phyloP scores from a whole-genome alignment of 2,113 vertebrate genomes.

The Hypocryptadius cinnamomeus region DNA sequence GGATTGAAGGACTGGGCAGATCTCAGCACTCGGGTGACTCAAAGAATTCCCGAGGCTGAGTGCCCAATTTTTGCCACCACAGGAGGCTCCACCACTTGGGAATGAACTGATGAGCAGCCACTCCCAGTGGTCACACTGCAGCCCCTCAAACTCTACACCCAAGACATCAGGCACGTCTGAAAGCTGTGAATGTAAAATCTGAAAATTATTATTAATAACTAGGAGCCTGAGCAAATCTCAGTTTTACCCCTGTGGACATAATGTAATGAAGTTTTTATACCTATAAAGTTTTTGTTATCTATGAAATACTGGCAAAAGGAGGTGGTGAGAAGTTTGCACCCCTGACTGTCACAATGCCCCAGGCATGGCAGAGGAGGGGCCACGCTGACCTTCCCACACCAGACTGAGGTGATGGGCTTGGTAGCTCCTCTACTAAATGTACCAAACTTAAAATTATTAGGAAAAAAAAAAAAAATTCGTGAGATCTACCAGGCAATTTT shows the following conservation, averaged over 20 bases:
- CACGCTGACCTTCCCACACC: not conserved
- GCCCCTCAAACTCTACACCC: not conserved
- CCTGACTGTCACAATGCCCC: not conserved
- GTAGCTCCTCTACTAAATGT: not conserved
- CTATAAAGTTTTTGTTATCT: not conserved
- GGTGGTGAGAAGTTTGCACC: not conserved
- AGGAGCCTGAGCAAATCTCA: not conserved
- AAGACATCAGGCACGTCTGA: not conserved
- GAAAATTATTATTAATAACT: not conserved
- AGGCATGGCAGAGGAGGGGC: not conserved
- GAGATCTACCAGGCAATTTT: not conserved
- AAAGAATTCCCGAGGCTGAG: accelerated
- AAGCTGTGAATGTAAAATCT: not conserved
- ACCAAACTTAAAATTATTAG: accelerated
- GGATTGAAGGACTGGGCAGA: not conserved
- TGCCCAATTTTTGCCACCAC: not conserved
- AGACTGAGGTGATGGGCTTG: not conserved
- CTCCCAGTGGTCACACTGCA: not conserved
- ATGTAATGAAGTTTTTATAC: not conserved
- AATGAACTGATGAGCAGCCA: not conserved
- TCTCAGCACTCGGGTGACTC: not conserved
- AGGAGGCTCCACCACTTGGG: not conserved
- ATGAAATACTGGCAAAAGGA: not conserved
- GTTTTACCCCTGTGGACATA: not conserved
- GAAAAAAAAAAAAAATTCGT: not conserved